These are phyloP conservation scores for Hypotaenidia okinawae DNA, from an alignment of 2,797 vertebrate species.

Conservation along the genomic window DNA sequence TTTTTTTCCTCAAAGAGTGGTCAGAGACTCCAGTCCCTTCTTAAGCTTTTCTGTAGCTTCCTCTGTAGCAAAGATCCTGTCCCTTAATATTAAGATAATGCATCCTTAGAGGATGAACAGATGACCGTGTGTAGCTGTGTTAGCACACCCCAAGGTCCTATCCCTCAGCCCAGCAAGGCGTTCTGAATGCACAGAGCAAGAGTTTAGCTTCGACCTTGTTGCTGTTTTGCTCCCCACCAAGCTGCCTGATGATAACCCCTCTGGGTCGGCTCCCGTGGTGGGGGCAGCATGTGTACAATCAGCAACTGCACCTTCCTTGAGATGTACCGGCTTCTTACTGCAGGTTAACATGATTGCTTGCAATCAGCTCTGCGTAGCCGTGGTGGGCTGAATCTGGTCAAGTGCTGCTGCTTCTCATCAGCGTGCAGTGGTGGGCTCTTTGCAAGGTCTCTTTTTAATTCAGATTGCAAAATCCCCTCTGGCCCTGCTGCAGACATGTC, in stretches of 20 bases:
- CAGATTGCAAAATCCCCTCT: background rate
- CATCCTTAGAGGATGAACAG: background rate
- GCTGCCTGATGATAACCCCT: background rate
- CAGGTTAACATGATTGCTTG: background rate
- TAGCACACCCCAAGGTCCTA: background rate
- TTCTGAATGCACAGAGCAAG: background rate
- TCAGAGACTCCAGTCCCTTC: background rate
- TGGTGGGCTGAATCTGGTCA: background rate
- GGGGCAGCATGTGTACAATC: no score
- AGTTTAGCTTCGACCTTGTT: background rate
- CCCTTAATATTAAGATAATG: background rate
- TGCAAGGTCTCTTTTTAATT: background rate
- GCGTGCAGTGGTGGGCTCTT: background rate
- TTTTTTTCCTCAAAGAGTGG: background rate
- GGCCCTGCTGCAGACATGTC: background rate
- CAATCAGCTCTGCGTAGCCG: background rate
- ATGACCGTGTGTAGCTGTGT: fast-evolving
- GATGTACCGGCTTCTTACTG: background rate
- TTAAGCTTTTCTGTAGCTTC: background rate
- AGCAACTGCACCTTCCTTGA: fast-evolving
- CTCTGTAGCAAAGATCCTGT: background rate
- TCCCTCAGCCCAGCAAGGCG: background rate
- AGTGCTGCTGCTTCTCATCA: background rate
- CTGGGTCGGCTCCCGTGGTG: fast-evolving
- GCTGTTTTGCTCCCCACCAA: background rate